Percentiles rank a stretch among this genome's conserved stretches.
phyloP scores from a whole-genome alignment of 2,113 vertebrate genomes.

The Butorides virescens region DNA sequence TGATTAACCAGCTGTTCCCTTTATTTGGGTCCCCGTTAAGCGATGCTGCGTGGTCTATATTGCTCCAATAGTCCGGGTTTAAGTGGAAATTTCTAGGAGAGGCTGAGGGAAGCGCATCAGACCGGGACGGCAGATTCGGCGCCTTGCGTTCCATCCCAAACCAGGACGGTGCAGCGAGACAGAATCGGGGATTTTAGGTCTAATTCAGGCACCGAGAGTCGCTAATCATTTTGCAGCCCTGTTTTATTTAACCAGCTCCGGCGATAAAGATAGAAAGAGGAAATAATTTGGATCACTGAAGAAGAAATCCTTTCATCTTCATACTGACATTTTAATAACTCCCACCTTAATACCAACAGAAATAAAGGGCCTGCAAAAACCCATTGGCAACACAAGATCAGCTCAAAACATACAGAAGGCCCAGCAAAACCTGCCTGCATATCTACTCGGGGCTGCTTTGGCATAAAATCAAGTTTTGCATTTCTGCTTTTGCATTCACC shows the following conservation, averaged over 20 bases:
- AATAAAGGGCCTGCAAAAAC: not conserved
- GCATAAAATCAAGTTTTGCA: not conserved
- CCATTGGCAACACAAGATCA: not conserved
- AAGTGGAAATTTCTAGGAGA: not conserved
- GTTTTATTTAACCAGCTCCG: not conserved
- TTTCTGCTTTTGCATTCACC: not conserved
- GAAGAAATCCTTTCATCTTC: not conserved
- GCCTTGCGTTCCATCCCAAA: accelerated
- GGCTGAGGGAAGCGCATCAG: not conserved
- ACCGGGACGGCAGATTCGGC: accelerated
- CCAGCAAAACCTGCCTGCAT: not conserved
- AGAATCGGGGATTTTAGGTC: accelerated
- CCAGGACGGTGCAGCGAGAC: not conserved
- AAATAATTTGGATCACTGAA: not conserved
- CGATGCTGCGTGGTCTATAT: accelerated
- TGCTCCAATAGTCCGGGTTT: not conserved
- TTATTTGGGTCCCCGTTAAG: not conserved
- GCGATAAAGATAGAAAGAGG: not conserved
- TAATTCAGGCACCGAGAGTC: not conserved
- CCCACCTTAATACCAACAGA: not conserved
- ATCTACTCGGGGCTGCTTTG: not conserved
- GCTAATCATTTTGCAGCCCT: not conserved
- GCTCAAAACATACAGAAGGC: not conserved
- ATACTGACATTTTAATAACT: not conserved
- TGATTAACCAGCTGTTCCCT: slow-evolving; percentile 49